A percentile compares a stretch with the other conserved stretches of the same genome.
These are phyloP conservation scores for Temnothorax curvispinosus DNA, from an alignment of 1,140 invertebrate genomes.

Conservation along the genomic window DNA sequence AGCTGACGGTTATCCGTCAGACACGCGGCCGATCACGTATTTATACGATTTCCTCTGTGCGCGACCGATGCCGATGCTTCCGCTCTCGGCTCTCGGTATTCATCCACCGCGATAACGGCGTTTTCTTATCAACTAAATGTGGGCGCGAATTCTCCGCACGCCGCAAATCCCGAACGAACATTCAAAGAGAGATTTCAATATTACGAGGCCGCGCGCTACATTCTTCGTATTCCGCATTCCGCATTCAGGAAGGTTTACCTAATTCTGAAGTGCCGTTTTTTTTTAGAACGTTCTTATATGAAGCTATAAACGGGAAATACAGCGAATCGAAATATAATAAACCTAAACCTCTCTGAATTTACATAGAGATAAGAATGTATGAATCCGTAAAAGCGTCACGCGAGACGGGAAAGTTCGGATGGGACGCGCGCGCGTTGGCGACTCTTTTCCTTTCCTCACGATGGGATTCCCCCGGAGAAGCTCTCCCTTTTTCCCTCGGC, in stretches of 20 bases:
- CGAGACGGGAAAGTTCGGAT: slow-evolving; percentile 9
- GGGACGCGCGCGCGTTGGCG: neutral
- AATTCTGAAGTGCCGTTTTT: slow-evolving; percentile 29
- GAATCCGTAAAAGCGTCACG: slow-evolving; percentile 36
- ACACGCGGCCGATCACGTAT: slow-evolving; percentile 74
- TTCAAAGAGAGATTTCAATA: neutral
- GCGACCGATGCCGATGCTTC: slow-evolving; percentile 60
- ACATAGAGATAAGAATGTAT: slow-evolving; percentile 50
- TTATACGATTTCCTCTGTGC: slow-evolving; percentile 73
- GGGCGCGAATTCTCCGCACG: slow-evolving; percentile 5
- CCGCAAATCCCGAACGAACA: neutral
- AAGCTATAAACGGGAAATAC: slow-evolving; percentile 36
- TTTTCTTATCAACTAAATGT: slow-evolving; percentile 22
- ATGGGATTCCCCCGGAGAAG: neutral
- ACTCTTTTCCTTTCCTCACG: slow-evolving; percentile 43
- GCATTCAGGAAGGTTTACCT: slow-evolving; percentile 37
- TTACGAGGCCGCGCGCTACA: neutral
- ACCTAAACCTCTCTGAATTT: slow-evolving; percentile 23
- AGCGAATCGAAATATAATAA: slow-evolving; percentile 38
- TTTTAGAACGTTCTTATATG: neutral
- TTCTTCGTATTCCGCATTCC: neutral
- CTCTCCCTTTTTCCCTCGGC: neutral
- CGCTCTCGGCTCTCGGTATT: slow-evolving; percentile 38
- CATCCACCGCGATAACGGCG: slow-evolving; percentile 33
- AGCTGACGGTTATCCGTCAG: slow-evolving; percentile 80